Evolutionary conservation across 1,140 invertebrate species (phyloP).

Genomic region (Whitmania pigra): DNA sequence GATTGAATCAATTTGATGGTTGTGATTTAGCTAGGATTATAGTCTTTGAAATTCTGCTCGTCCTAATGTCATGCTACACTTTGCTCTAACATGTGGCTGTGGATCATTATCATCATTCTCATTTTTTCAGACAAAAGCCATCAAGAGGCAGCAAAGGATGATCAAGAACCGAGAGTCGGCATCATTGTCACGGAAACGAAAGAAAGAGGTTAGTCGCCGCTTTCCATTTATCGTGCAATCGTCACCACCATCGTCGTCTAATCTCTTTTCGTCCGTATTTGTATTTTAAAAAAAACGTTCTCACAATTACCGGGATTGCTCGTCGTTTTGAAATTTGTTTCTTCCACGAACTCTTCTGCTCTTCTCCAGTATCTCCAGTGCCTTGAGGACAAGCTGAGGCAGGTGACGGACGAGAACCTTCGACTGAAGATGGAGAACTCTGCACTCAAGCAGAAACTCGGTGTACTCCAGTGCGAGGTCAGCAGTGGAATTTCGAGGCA

Average conservation of each 20-base stretch:
- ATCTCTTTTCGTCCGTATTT: no score
- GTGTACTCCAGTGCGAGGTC: conserved; percentile 37
- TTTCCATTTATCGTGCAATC: no score
- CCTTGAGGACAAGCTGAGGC: conserved; percentile 58
- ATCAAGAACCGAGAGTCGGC: conserved; percentile 73
- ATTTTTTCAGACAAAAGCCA: conserved; percentile 45
- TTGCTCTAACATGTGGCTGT: no score
- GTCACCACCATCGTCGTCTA: no score
- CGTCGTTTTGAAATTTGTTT: background rate
- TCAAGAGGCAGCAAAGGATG: conserved; percentile 74
- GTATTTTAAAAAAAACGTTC: no score
- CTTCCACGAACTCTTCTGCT: conserved; percentile 6
- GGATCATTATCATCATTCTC: no score
- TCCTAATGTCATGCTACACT: no score
- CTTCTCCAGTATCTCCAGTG: conserved; percentile 54
- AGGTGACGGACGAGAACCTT: conserved; percentile 59
- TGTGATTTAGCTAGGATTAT: no score
- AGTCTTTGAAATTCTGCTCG: no score
- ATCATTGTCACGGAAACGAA: conserved; percentile 74
- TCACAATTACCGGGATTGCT: no score
- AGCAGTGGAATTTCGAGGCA: background rate
- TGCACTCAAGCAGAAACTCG: conserved; percentile 36
- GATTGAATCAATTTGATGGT: no score
- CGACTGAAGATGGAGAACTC: conserved; percentile 55
- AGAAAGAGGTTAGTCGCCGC: conserved; percentile 55